Conservation (phyloP, 2,113 vertebrate species). For the Mustela nigripes region DNA sequence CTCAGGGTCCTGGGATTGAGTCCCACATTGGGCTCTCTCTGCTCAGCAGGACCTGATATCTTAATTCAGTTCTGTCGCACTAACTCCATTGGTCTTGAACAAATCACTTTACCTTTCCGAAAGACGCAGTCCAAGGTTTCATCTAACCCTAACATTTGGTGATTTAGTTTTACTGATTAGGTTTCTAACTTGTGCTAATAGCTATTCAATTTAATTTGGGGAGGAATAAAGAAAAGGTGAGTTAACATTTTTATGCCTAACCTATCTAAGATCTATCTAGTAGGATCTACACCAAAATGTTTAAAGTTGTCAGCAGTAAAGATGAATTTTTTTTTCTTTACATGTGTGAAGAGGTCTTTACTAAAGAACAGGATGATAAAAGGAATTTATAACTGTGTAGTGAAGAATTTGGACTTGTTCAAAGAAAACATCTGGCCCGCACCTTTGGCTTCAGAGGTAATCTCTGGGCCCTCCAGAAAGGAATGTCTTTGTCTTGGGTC, state of each 20-base stretch:
- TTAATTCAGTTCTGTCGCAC: neutral
- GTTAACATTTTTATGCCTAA: neutral
- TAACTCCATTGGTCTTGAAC: neutral
- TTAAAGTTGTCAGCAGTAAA: neutral
- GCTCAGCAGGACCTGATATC: neutral
- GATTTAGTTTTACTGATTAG: neutral
- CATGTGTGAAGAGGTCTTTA: neutral
- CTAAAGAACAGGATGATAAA: neutral
- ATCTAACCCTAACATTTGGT: neutral
- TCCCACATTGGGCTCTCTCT: too few species aligned
- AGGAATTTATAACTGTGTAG: neutral
- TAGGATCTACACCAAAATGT: neutral
- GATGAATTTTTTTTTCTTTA: neutral
- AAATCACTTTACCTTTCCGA: constrained; percentile 5
- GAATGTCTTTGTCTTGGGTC: neutral
- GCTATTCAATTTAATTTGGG: neutral
- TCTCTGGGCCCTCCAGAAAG: neutral
- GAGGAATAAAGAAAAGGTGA: constrained; percentile 22
- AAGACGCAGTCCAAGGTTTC: constrained; percentile 25
- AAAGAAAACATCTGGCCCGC: neutral
- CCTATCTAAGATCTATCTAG: neutral
- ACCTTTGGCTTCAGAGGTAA: neutral
- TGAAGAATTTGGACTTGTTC: constrained; percentile 19
- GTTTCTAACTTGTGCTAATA: constrained; percentile 19
- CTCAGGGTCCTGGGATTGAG: too few species aligned